These are phyloP conservation scores for Clivina fossor DNA, from an alignment of 2,888 invertebrate genomes.

Conservation along the genomic window DNA sequence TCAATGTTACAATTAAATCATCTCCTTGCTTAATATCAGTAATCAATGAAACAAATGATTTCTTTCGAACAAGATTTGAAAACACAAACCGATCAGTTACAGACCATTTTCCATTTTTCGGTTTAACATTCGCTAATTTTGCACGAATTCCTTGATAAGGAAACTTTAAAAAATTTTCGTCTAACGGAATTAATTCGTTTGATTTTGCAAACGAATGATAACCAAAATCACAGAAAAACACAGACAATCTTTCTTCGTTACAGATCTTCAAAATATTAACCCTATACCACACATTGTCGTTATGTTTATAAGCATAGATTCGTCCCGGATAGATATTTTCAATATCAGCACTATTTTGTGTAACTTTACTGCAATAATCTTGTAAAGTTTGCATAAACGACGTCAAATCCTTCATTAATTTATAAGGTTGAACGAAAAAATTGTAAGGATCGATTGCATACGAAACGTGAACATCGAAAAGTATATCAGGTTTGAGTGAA, in stretches of 20 bases:
- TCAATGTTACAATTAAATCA: conserved; percentile 65
- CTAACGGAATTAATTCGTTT: conserved; percentile 59
- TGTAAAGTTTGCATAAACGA: conserved; percentile 68
- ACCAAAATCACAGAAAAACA: conserved; percentile 67
- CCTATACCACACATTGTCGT: conserved; percentile 75
- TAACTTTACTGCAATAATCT: conserved; percentile 58
- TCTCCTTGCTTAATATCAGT: conserved; percentile 47
- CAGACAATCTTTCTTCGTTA: conserved; percentile 46
- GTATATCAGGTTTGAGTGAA: too few relatives aligned
- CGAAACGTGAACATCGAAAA: conserved; percentile 72
- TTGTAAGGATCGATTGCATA: conserved; percentile 77
- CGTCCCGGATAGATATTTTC: conserved; percentile 56
- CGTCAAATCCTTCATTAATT: conserved; percentile 53
- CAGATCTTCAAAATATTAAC: conserved; percentile 46
- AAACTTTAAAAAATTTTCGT: conserved; percentile 58
- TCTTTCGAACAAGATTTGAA: conserved; percentile 68
- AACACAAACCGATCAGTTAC: conserved; percentile 74
- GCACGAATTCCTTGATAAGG: conserved; percentile 69
- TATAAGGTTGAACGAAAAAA: conserved; percentile 63
- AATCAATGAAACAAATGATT: conserved; percentile 66
- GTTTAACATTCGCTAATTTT: conserved; percentile 59
- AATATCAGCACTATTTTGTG: conserved; percentile 49
- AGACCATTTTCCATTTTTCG: conserved; percentile 63
- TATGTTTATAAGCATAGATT: conserved; percentile 69
- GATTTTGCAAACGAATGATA: conserved; percentile 60